A percentile compares a stretch with the other conserved stretches of the same genome.
phyloP scores from a whole-genome alignment of 2,888 invertebrate species.

The Cordilura impudica region DNA sequence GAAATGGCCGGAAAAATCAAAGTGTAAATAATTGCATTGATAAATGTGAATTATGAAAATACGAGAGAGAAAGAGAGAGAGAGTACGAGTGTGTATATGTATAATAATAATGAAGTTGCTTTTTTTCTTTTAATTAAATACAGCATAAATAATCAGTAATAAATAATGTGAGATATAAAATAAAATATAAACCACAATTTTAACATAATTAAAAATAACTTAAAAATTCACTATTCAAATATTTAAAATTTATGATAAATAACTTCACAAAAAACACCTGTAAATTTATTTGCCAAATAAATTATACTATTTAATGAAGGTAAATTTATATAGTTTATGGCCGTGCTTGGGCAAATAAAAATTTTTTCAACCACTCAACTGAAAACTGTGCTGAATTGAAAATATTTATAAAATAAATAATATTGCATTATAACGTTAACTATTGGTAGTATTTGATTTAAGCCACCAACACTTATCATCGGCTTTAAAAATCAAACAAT shows the following conservation, averaged over 20 bases:
- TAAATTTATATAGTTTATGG: not conserved
- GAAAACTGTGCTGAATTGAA: not conserved
- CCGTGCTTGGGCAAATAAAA: no score
- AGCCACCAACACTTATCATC: conserved; percentile 54
- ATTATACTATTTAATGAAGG: not conserved
- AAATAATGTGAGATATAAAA: not conserved
- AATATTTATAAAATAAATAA: conserved; percentile 49
- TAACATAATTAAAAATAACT: not conserved
- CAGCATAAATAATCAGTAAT: not conserved
- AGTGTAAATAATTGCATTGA: not conserved
- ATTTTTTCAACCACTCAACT: not conserved
- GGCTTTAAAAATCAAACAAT: conserved; percentile 55
- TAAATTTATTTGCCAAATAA: conserved; percentile 8
- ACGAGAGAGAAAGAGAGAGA: no score
- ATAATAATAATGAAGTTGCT: not conserved
- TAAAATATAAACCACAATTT: not conserved
- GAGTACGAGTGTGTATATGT: not conserved
- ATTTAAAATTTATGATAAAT: not conserved
- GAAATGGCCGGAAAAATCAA: not conserved
- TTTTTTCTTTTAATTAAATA: not conserved
- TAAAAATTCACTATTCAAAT: not conserved
- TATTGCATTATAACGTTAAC: not conserved
- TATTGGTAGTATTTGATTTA: conserved; percentile 40
- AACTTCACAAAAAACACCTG: conserved; percentile 34
- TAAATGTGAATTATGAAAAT: no score